Evolutionary conservation across 2,888 invertebrate genomes (phyloP).

Genomic region (Lithodes maja): DNA sequence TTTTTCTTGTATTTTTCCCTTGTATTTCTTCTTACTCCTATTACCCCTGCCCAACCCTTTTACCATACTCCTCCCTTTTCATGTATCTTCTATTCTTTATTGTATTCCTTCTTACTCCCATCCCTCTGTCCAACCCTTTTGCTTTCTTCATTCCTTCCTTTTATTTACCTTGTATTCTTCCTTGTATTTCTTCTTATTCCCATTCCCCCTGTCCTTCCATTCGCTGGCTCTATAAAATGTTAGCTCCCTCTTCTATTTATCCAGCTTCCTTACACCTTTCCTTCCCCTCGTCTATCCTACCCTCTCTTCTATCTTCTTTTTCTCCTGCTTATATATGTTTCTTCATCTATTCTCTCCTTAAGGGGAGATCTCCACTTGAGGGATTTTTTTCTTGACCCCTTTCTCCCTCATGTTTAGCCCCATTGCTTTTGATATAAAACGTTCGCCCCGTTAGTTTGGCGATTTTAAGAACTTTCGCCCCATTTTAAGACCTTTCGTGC

Average conservation of each 20-base stretch:
- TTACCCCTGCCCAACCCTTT: not conserved
- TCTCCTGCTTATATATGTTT: too few species aligned
- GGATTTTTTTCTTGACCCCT: too few species aligned
- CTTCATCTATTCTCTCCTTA: too few species aligned
- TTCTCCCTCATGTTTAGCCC: too few species aligned
- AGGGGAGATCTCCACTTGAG: too few species aligned
- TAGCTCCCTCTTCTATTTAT: not conserved
- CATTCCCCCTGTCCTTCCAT: not conserved
- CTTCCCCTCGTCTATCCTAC: not conserved
- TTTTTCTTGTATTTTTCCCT: not conserved
- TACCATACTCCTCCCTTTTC: not conserved
- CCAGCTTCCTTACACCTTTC: not conserved
- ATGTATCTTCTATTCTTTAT: not conserved
- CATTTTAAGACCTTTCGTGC: too few species aligned
- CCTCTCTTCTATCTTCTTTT: too few species aligned
- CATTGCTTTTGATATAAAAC: too few species aligned
- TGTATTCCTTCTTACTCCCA: not conserved
- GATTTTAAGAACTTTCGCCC: too few species aligned
- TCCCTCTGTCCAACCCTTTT: not conserved
- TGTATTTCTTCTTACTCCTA: too few species aligned
- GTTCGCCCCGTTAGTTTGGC: too few species aligned
- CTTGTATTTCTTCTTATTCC: too few species aligned
- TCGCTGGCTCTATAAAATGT: not conserved
- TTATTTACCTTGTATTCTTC: not conserved
- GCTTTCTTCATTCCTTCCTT: not conserved